Base-by-base conservation (phyloP, 2,888 invertebrate genomes). In the Leptinotarsa tumamoca region DNA sequence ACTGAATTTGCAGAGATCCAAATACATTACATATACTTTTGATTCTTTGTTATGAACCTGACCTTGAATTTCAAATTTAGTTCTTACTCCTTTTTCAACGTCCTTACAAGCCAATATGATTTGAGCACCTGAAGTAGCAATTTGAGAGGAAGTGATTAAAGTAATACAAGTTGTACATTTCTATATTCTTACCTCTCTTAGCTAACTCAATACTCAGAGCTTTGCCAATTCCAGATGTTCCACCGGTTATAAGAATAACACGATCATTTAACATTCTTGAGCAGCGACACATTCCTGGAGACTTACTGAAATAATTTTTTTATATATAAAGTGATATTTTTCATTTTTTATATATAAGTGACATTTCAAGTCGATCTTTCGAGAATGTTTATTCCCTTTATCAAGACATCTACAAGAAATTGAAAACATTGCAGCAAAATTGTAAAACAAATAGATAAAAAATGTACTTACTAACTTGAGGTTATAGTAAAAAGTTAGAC, bases 141-240 rank as follows among this genome's bases (percentile, higher is more conserved):
- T n/a, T 72, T 7, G 43, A 18, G n/a, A 18, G 49, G 63, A 58
- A 43, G 2, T 10, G 10, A 43, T 43, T 43, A 50, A 33, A 17
- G 13, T 68, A 21, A 27, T 49, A 23, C n/a, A 10, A 54, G 27
- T 23, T 61, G 23, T 23, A 68, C 33, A 27, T 67, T 70, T 52
- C 43, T 50, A 71, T 17, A 67, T 13, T n/a, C 18, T 43, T 84
- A 89, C 89, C 90, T 87, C 89, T 86, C 79, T 87, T 85, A 5
- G 90, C 91, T 72, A 92, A 85, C 80, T 90, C 90, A 58, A 89
- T 81, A 2, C 91, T 90, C 61, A 91, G 87, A 71, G 90, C 90
- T 84, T 89, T 89, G n/a, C 92, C 92, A 80, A 92, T 90, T 4
- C 92, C 92, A 74, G 90, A 89, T 85, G 89, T 91, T n/a, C 89